These are phyloP conservation scores for Hemithea aestivaria DNA, from an alignment of 2,888 invertebrate genomes.

Conservation along the genomic window DNA sequence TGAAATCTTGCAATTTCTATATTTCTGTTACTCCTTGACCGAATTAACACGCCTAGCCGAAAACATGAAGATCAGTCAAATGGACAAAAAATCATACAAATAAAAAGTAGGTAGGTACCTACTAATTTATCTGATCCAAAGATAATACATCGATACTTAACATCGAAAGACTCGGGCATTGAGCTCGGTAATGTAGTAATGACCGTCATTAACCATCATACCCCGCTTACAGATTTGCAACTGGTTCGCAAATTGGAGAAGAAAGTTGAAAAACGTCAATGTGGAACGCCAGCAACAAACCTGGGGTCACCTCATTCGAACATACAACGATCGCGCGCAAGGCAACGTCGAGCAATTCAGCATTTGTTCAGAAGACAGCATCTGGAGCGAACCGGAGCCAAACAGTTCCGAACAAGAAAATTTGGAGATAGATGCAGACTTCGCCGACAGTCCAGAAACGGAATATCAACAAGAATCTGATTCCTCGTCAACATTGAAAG, in stretches of 20 bases:
- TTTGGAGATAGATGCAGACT: conserved; percentile 45
- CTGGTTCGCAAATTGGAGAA: conserved; percentile 91
- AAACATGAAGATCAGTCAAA: too few relatives aligned
- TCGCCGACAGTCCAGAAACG: conserved; percentile 48
- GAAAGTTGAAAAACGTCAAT: conserved; percentile 87
- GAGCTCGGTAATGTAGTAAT: too few relatives aligned
- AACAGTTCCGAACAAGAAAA: conserved; percentile 44
- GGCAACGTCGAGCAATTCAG: conserved; percentile 90
- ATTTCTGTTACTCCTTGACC: too few relatives aligned
- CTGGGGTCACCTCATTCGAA: conserved; percentile 86
- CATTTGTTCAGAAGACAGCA: conserved; percentile 87
- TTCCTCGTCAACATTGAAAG: conserved; percentile 49
- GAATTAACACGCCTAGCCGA: too few relatives aligned
- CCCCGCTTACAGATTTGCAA: conserved; percentile 82
- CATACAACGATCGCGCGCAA: conserved; percentile 86
- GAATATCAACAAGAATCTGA: conserved; percentile 54
- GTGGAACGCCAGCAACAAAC: conserved; percentile 83
- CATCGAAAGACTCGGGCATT: too few relatives aligned
- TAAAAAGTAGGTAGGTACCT: too few relatives aligned
- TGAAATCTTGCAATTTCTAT: too few relatives aligned
- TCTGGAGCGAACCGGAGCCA: conserved; percentile 84
- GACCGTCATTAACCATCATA: conserved; percentile 4
- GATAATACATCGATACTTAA: too few relatives aligned
- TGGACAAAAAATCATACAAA: too few relatives aligned
- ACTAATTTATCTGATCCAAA: too few relatives aligned